phyloP scores from a whole-genome alignment of 2,113 vertebrate genomes.

The Hiodon alosoides region DNA sequence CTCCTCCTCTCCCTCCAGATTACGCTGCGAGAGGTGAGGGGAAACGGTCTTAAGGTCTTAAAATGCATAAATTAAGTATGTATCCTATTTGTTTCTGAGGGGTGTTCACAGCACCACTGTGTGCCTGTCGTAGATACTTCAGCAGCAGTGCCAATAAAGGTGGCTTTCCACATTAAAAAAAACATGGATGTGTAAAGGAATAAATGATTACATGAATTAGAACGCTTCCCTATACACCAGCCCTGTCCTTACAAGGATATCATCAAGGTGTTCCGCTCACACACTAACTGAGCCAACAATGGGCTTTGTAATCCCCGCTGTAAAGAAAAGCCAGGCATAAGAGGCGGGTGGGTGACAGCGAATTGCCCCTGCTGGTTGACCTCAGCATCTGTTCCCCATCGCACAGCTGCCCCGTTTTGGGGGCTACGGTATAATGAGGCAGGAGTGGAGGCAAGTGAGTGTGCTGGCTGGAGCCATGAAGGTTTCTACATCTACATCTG shows the following conservation, averaged over 20 bases:
- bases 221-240: not conserved
- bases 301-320: not conserved
- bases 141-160: too few species aligned
- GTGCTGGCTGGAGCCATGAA: not conserved
- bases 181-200: too few species aligned
- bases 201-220: not conserved
- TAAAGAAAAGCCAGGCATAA: constrained; percentile 26
- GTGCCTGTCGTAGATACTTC: too few species aligned
- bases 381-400: constrained; percentile 32
- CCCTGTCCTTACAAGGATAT: not conserved
- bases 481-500: not conserved
- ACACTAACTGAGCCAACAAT: not conserved
- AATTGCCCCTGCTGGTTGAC: constrained; percentile 31
- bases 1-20: constrained; percentile 66
- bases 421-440: constrained; percentile 8
- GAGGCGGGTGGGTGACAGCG: constrained; percentile 34
- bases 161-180: too few species aligned
- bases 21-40: constrained; percentile 49
- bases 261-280: too few species aligned
- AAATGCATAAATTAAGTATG: too few species aligned
- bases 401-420: not conserved
- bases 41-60: too few species aligned
- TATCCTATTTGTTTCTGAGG: too few species aligned
- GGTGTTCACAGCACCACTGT: too few species aligned
- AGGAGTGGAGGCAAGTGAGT: not conserved